phyloP scores from a whole-genome alignment of 2,797 vertebrate genomes.

The Channa striata region DNA sequence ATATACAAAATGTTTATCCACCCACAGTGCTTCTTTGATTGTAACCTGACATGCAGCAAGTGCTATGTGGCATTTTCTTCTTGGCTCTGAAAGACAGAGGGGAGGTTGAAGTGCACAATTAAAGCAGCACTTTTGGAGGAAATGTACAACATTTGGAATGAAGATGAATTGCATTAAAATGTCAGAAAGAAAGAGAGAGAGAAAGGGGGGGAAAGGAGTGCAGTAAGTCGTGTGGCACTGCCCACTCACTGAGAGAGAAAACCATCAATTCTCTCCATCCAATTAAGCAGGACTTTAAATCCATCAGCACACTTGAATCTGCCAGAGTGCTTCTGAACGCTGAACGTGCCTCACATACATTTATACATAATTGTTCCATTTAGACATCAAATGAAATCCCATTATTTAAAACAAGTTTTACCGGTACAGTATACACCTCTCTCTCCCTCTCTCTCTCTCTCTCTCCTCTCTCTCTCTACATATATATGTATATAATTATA shows the following conservation, averaged over 20 bases:
- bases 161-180: constrained; percentile 68
- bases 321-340: constrained; percentile 29
- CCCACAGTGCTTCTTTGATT: constrained; percentile 43
- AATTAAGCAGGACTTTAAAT: constrained; percentile 56
- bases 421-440: background rate
- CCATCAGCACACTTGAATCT: constrained; percentile 60
- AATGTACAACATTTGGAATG: constrained; percentile 53
- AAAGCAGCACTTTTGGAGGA: constrained; percentile 47
- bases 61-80: constrained; percentile 60
- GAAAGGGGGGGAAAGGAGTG: background rate
- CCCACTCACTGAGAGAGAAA: constrained; percentile 53
- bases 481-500: background rate
- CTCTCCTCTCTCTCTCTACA: too few species aligned
- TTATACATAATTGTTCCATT: constrained; percentile 21
- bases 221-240: constrained; percentile 42
- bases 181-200: constrained; percentile 46
- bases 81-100: constrained; percentile 44
- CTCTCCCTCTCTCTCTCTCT: too few species aligned
- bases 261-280: constrained; percentile 59
- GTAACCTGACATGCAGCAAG: constrained; percentile 53
- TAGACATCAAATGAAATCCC: constrained; percentile 21
- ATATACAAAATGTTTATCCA: constrained; percentile 47
- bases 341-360: constrained; percentile 16
- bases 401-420: constrained; percentile 1
- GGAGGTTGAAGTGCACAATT: constrained; percentile 60